phyloP scores from a whole-genome alignment of 2,797 vertebrate species.

The Spizella passerina region DNA sequence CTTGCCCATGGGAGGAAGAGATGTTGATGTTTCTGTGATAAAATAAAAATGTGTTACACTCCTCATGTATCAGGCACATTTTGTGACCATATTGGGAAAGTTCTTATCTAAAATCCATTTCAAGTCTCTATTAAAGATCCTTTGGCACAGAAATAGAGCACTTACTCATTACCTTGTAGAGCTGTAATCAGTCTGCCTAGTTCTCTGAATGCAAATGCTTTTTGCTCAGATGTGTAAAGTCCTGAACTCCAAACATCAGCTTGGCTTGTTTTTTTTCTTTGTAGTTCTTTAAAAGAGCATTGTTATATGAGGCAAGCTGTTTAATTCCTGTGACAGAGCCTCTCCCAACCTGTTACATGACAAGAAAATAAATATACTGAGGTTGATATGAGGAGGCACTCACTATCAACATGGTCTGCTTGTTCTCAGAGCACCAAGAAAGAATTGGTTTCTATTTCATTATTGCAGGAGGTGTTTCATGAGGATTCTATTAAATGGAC shows the following conservation, averaged over 20 bases:
- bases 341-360: neutral
- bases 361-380: neutral
- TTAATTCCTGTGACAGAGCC: neutral
- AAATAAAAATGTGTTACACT: neutral
- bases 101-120: neutral
- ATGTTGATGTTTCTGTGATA: neutral
- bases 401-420: neutral
- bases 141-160: neutral
- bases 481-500: neutral
- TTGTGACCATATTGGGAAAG: neutral
- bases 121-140: neutral
- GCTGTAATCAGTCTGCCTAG: neutral
- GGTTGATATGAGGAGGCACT: neutral
- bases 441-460: neutral
- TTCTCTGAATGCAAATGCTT: neutral
- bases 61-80: neutral
- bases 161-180: neutral
- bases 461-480: neutral
- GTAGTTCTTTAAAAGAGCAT: neutral
- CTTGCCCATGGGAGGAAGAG: neutral
- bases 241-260: neutral
- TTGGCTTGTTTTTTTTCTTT: neutral
- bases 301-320: neutral
- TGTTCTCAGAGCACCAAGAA: neutral
- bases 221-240: neutral